phyloP scores from a whole-genome alignment of 2,888 invertebrate species.

The Orchestes rusci region DNA sequence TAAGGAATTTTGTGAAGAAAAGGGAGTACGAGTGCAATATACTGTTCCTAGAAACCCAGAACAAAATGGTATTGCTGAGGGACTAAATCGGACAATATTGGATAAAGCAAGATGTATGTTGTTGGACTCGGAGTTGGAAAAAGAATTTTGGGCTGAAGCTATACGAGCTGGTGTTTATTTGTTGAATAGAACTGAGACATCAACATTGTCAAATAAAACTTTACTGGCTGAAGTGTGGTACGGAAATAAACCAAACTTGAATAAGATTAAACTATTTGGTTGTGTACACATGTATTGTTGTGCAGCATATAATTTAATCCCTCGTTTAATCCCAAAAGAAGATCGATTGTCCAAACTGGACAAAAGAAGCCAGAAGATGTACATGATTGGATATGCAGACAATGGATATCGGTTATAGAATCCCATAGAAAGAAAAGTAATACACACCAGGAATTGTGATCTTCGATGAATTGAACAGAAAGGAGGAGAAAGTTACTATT shows the following conservation, averaged over 20 bases:
- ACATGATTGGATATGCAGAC: not conserved
- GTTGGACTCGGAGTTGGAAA: too few species aligned
- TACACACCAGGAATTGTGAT: not conserved
- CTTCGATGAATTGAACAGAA: too few species aligned
- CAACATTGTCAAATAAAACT: not conserved
- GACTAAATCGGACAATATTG: too few species aligned
- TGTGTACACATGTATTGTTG: too few species aligned
- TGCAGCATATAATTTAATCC: not conserved
- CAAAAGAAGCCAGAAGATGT: not conserved
- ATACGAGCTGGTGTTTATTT: not conserved
- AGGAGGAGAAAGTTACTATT: not conserved
- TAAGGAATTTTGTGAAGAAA: too few species aligned
- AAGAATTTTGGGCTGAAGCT: too few species aligned
- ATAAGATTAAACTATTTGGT: not conserved
- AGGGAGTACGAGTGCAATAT: too few species aligned
- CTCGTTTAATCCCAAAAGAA: constrained; percentile 1
- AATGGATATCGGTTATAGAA: not conserved
- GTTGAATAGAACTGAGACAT: not conserved
- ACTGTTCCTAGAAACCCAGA: too few species aligned
- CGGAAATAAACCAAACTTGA: not conserved
- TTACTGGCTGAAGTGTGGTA: not conserved
- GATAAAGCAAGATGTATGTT: not conserved
- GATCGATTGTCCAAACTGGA: not conserved
- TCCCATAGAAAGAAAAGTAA: not conserved
- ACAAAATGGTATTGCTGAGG: too few species aligned